Evolutionary conservation across 2,113 vertebrate species (phyloP).

Genomic region (Marmota monax): DNA sequence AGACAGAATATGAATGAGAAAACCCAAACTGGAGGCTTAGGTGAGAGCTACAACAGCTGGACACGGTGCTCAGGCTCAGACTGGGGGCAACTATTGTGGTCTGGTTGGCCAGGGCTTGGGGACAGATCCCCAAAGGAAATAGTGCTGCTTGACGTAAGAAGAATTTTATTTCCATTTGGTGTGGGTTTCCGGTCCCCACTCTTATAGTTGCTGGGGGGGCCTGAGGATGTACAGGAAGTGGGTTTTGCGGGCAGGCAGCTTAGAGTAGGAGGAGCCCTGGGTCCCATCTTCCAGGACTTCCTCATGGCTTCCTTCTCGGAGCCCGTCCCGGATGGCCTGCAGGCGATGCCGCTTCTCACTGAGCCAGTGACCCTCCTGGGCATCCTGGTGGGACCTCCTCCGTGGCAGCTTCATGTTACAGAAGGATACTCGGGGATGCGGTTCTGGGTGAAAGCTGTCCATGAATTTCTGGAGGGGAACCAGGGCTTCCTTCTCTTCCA

Average conservation of each 20-base stretch:
- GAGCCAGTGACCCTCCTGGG: constrained; percentile 54
- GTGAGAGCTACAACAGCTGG: neutral
- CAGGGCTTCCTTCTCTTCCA: constrained; percentile 53
- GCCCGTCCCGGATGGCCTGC: constrained; percentile 82
- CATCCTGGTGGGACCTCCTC: constrained; percentile 11
- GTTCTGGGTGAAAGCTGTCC: neutral
- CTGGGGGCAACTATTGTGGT: neutral
- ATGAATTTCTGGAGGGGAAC: neutral
- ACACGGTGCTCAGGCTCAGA: neutral
- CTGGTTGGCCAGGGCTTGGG: neutral
- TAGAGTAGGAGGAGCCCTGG: neutral
- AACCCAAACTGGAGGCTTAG: neutral
- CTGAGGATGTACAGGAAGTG: constrained; percentile 78
- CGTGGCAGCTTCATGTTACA: constrained; percentile 80
- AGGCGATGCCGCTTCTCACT: constrained; percentile 79
- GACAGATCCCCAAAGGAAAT: neutral
- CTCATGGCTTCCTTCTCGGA: constrained; percentile 5
- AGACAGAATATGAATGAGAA: neutral
- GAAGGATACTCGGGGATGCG: constrained; percentile 67
- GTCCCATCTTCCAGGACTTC: neutral
- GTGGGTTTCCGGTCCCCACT: neutral
- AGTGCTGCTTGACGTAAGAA: neutral
- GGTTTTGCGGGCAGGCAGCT: constrained; percentile 31
- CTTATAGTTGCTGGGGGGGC: constrained; percentile 65
- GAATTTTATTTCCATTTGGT: constrained; percentile 71